Evolutionary conservation across 2,888 invertebrate genomes (phyloP).

Genomic region (Morpho achilles): DNA sequence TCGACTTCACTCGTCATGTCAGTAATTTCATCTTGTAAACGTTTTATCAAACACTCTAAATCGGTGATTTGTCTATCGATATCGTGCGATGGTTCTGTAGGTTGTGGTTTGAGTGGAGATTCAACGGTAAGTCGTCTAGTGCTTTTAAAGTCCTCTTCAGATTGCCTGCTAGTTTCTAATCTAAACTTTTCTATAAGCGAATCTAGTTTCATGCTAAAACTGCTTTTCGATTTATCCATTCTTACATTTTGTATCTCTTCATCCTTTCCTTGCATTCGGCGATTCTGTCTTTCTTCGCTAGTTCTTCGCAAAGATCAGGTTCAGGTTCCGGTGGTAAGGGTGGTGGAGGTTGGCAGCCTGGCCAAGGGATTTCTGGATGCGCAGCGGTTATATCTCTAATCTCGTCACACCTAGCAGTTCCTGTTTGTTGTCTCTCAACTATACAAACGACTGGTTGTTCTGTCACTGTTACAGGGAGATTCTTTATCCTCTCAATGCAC

Average conservation of each 20-base stretch:
- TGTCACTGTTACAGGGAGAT: conserved; percentile 34
- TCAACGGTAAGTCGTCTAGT: conserved; percentile 34
- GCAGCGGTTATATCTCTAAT: conserved; percentile 34
- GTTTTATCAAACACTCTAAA: conserved; percentile 43
- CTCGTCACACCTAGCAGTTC: conserved; percentile 42
- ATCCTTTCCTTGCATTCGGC: conserved; percentile 45
- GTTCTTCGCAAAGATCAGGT: conserved; percentile 45
- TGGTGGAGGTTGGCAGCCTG: conserved; percentile 41
- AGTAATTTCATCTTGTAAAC: conserved; percentile 48
- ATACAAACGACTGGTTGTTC: conserved; percentile 37
- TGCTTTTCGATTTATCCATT: conserved; percentile 34
- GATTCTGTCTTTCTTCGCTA: conserved; percentile 32
- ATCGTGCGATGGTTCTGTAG: conserved; percentile 26
- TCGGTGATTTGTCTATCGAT: conserved; percentile 50
- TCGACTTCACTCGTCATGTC: conserved; percentile 36
- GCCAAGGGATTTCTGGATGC: conserved; percentile 38
- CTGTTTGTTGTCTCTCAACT: conserved; percentile 39
- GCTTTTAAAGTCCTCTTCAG: conserved; percentile 30
- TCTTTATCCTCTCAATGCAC: conserved; percentile 56
- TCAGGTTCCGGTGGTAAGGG: conserved; percentile 41
- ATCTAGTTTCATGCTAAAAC: conserved; percentile 28
- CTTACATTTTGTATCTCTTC: conserved; percentile 46
- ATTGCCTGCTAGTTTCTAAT: conserved; percentile 26
- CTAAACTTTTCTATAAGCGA: conserved; percentile 36
- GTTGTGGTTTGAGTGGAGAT: conserved; percentile 24